Percentiles rank a stretch among this genome's conserved stretches.
Conservation (phyloP, 2,888 invertebrate genomes). For the Caradrina kadenii region DNA sequence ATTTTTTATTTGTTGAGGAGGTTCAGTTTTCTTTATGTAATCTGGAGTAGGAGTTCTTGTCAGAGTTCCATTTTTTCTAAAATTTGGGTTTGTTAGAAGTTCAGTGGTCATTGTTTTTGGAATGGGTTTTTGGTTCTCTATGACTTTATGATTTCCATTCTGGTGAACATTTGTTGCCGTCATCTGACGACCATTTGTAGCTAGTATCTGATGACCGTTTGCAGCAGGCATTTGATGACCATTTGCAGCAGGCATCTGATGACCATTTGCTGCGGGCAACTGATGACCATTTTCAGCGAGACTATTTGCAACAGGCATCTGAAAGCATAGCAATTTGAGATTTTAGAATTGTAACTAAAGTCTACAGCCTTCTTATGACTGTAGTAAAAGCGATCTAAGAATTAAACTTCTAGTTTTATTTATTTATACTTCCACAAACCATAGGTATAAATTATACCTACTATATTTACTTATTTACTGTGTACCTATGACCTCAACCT, state of each 20-base stretch:
- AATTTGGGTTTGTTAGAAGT: slow-evolving; percentile 73
- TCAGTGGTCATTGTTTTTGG: slow-evolving; percentile 58
- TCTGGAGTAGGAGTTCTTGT: slow-evolving; percentile 85
- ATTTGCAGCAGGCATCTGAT: slow-evolving; percentile 3
- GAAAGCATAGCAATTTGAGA: slow-evolving; percentile 23
- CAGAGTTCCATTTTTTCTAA: slow-evolving; percentile 80
- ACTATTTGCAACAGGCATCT: slow-evolving; percentile 30
- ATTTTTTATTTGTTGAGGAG: slow-evolving; percentile 70
- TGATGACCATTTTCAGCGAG: slow-evolving; percentile 10
- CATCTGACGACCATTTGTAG: slow-evolving; percentile 77
- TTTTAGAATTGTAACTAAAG: not conserved
- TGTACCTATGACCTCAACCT: slow-evolving; percentile 38
- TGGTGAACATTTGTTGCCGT: slow-evolving; percentile 78
- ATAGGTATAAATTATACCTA: not conserved
- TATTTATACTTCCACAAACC: not conserved
- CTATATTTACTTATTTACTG: slow-evolving; percentile 7
- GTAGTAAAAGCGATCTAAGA: not conserved
- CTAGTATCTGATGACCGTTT: slow-evolving; percentile 8
- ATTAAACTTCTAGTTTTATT: not conserved
- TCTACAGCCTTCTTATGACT: too few relatives aligned
- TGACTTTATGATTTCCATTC: slow-evolving; percentile 76
- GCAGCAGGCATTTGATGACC: slow-evolving; percentile 4
- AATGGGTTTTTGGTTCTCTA: slow-evolving; percentile 60
- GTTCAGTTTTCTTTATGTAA: slow-evolving; percentile 79
- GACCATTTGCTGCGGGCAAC: slow-evolving; percentile 7